Percentiles rank a stretch among this genome's conserved stretches.
phyloP scores from a whole-genome alignment of 2,797 vertebrate species.

The Tragelaphus oryx region DNA sequence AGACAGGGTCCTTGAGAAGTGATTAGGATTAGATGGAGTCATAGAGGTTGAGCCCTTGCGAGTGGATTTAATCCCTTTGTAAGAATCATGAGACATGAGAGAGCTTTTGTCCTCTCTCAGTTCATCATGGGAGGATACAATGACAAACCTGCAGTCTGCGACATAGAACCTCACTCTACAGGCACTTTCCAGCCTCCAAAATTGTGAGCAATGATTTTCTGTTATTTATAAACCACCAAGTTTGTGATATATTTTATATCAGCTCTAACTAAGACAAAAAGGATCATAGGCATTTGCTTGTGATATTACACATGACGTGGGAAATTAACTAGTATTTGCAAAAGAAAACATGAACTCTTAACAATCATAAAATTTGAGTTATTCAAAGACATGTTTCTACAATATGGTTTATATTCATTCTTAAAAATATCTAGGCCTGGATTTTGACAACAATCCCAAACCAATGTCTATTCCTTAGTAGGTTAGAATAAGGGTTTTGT shows the following conservation, averaged over 20 bases:
- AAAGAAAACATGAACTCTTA: background rate
- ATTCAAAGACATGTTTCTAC: background rate
- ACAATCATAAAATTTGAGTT: background rate
- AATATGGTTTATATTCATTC: background rate
- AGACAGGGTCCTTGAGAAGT: background rate
- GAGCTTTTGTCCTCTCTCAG: background rate
- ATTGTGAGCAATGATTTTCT: background rate
- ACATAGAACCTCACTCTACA: background rate
- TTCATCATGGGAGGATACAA: background rate
- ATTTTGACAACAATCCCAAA: background rate
- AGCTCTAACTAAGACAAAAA: background rate
- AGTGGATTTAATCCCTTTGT: background rate
- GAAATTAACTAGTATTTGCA: background rate
- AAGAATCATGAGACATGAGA: background rate
- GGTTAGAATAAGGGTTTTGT: background rate
- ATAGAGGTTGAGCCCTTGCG: background rate
- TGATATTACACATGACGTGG: background rate
- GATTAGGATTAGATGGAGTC: background rate
- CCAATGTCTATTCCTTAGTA: background rate
- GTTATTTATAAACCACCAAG: background rate
- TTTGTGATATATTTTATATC: background rate
- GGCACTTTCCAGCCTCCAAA: background rate
- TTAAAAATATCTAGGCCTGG: background rate
- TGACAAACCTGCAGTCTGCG: background rate
- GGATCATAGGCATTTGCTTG: background rate